Conservation (phyloP, 2,113 vertebrate genomes). For the Nycticorax nycticorax region DNA sequence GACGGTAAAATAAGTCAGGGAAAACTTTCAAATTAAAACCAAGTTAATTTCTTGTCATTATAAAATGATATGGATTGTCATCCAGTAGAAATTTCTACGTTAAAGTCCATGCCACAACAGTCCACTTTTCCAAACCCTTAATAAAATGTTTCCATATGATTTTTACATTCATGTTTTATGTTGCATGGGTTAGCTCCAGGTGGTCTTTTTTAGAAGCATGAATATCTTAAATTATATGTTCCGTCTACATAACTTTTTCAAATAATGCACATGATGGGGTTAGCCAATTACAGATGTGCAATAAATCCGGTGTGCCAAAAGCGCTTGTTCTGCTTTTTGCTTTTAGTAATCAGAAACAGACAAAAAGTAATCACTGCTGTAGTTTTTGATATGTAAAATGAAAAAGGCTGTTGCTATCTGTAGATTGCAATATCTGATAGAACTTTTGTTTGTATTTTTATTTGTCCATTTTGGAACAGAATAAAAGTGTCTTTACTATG, state of each 20-base stretch:
- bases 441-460: not conserved
- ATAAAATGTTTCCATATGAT: slow-evolving; percentile 11
- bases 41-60: not conserved
- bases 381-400: slow-evolving; percentile 21
- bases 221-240: slow-evolving; percentile 13
- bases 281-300: slow-evolving; percentile 48
- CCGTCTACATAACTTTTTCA: slow-evolving; percentile 8
- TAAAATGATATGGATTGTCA: not conserved
- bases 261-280: not conserved
- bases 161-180: slow-evolving; percentile 17
- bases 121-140: not conserved
- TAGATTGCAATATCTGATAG: not conserved
- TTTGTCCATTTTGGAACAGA: not conserved
- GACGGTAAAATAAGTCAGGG: not conserved
- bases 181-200: slow-evolving; percentile 13
- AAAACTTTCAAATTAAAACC: not conserved
- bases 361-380: not conserved
- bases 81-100: not conserved
- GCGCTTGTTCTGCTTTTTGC: not conserved
- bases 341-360: slow-evolving; percentile 29
- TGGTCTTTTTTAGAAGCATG: slow-evolving; percentile 17
- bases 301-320: not conserved
- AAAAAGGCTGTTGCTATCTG: not conserved
- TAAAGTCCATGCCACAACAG: not conserved
- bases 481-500: not conserved